Percentiles rank a stretch among this genome's conserved stretches.
phyloP scores from a whole-genome alignment of 2,113 vertebrate genomes.

The Scomber colias region DNA sequence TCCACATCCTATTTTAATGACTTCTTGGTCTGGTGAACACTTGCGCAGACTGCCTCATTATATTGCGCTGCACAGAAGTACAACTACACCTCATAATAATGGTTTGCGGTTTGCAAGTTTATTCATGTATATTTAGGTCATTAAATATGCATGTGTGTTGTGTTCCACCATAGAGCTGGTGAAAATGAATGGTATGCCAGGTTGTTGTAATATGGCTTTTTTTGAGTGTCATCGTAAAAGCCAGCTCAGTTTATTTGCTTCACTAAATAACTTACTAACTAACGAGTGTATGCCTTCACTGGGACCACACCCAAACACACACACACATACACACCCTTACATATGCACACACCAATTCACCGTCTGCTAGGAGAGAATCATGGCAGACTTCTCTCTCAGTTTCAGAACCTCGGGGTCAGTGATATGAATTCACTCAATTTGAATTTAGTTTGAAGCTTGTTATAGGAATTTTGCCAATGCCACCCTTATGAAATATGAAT shows the following conservation, averaged over 20 bases:
- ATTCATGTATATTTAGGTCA: conserved; percentile 30
- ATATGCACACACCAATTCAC: conserved; percentile 46
- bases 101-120: background rate
- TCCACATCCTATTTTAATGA: conserved; percentile 23
- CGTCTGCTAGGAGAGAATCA: conserved; percentile 50
- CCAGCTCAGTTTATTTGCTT: too few relatives aligned
- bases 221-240: conserved; percentile 1
- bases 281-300: background rate
- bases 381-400: conserved; percentile 49
- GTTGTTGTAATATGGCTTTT: conserved; percentile 29
- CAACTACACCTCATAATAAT: conserved; percentile 31
- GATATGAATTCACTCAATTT: conserved; percentile 55
- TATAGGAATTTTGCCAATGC: conserved; percentile 46
- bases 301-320: background rate
- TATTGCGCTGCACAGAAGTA: conserved; percentile 34
- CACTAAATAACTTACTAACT: background rate
- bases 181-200: conserved; percentile 16
- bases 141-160: conserved; percentile 20
- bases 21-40: conserved; percentile 4
- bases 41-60: conserved; percentile 29
- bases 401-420: conserved; percentile 52
- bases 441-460: conserved; percentile 59
- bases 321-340: conserved; percentile 27
- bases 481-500: conserved; percentile 54
- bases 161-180: background rate